Base-by-base conservation (phyloP, 2,113 vertebrate genomes). In the Cynoglossus semilaevis region DNA sequence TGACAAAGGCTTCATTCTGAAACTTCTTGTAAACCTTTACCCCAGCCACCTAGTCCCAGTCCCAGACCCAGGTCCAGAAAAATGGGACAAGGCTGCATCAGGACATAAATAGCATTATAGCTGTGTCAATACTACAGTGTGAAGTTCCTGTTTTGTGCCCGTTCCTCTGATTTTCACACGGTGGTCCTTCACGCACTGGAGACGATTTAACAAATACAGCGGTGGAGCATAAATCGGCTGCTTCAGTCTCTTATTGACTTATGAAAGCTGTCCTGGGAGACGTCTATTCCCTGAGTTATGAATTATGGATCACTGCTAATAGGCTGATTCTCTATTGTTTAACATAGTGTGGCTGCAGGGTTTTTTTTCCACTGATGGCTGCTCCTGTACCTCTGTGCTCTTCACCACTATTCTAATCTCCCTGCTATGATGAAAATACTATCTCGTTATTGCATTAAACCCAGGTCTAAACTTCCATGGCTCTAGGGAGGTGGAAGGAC, bases 291-390 rank as follows among this genome's bases (percentile, higher is more conserved):
- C 66, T 22, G 14, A 12, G 16, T 67, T 66, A 85, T 83, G 73
- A 89, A 88, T 87, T 84, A 88, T 88, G 76, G 42, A 90, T 82
- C 35, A 57, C 40, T 16, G 45, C 61, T 84, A 87, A 88, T 83
- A 83, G 78, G 47, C 67, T 52, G 53, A 63, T 79, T 77, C 66
- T 74, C 61, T 45, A 58, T 78, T 81, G 66, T 79, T 87, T 85
- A 85, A 79, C 79, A 70, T 59, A 40, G 42, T 43, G 52, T 54
- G 48, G 71, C 72, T 50, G 52, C 45, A 58, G 66, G 59, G 62
- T 49, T 63, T 70, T 50, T 46, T 41, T 44, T 40, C 34, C 54
- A 66, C 59, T 63, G 2, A 4, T 29, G 2, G 2, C 6, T 6
- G 22, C 22, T 29, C 22, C 46, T 40, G 11, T 37, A n/a, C 51